These are phyloP conservation scores for Phasianus colchicus DNA, from an alignment of 2,113 vertebrate species.

Conservation along the genomic window DNA sequence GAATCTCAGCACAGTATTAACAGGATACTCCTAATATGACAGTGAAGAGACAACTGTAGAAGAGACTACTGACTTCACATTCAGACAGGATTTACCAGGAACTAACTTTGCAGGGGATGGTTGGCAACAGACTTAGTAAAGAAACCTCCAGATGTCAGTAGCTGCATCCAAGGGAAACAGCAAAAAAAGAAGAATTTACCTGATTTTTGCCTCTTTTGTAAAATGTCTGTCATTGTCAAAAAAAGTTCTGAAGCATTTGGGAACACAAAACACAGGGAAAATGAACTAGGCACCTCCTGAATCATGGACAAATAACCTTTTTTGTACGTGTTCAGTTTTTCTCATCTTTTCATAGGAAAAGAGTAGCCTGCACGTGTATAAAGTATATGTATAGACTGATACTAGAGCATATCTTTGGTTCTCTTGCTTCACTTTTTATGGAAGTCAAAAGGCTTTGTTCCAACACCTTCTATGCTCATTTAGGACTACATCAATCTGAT, in stretches of 20 bases:
- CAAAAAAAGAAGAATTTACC: rapidly evolving
- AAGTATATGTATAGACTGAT: background rate
- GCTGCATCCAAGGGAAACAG: background rate
- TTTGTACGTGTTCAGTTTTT: background rate
- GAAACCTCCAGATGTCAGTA: background rate
- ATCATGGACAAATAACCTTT: background rate
- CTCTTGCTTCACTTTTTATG: background rate
- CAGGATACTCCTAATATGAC: background rate
- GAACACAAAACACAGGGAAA: background rate
- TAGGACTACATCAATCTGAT: background rate
- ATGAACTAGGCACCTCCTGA: background rate
- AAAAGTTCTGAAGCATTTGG: background rate
- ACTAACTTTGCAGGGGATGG: background rate
- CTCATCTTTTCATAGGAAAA: background rate
- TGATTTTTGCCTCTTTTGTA: background rate
- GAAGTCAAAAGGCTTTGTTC: background rate
- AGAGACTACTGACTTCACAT: background rate
- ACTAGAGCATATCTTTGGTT: background rate
- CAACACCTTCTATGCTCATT: rapidly evolving
- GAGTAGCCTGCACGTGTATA: rapidly evolving
- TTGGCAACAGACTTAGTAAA: background rate
- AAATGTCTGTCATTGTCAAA: background rate
- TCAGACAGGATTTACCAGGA: background rate
- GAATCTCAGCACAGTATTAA: background rate
- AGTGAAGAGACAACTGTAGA: background rate